Conservation (phyloP, 2,888 invertebrate genomes). For the Seira ritae region DNA sequence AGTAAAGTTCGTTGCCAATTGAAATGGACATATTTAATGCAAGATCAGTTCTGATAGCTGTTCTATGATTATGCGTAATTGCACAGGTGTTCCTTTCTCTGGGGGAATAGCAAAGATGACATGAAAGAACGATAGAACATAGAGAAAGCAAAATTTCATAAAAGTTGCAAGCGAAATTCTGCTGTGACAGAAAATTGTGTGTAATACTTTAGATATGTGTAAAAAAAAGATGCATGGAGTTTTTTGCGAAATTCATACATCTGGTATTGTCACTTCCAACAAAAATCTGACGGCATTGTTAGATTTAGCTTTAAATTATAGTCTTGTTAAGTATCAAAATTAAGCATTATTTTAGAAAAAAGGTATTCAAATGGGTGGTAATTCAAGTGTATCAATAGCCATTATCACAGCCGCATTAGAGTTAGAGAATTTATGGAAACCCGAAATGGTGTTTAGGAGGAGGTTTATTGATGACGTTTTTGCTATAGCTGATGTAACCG, state of each 20-base stretch:
- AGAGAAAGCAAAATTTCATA: too few relatives aligned
- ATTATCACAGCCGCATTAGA: constrained; percentile 44
- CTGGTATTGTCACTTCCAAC: not conserved
- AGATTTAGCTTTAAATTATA: constrained; percentile 34
- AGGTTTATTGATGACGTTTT: constrained; percentile 41
- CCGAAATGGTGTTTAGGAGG: constrained; percentile 27
- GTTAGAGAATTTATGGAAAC: constrained; percentile 15
- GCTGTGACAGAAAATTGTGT: too few relatives aligned
- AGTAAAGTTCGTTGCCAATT: too few relatives aligned
- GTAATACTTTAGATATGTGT: too few relatives aligned
- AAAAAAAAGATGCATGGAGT: constrained; percentile 17
- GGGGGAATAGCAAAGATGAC: too few relatives aligned
- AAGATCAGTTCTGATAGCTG: too few relatives aligned
- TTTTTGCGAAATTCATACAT: not conserved
- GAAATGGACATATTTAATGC: too few relatives aligned
- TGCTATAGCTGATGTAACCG: constrained; percentile 13
- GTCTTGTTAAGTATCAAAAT: constrained; percentile 22
- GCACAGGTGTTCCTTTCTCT: too few relatives aligned
- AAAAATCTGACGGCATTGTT: not conserved
- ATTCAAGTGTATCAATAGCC: constrained; percentile 39
- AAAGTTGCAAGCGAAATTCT: too few relatives aligned
- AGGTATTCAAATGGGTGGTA: constrained; percentile 47
- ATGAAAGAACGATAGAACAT: too few relatives aligned
- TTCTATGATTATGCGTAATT: too few relatives aligned
- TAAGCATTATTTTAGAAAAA: constrained; percentile 17